Evolutionary conservation across 1,140 invertebrate species (phyloP).

Genomic region (Aleiodes sp.): DNA sequence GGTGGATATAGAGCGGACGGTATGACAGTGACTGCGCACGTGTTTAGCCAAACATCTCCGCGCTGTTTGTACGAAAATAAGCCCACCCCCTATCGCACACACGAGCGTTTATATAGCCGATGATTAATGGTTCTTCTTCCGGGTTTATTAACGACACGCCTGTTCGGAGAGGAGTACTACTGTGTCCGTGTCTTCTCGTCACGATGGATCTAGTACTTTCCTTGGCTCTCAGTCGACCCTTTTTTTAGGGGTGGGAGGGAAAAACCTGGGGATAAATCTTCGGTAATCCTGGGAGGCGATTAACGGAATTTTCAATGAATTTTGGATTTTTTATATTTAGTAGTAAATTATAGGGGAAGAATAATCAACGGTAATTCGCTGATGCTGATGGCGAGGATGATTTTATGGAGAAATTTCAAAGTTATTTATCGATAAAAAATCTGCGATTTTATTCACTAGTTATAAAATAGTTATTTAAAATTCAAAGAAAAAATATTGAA

Average conservation of each 20-base stretch:
- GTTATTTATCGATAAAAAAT: no score
- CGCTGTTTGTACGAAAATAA: slow-evolving; percentile 48
- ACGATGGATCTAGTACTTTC: slow-evolving; percentile 19
- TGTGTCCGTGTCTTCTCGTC: slow-evolving; percentile 34
- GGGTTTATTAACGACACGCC: slow-evolving; percentile 54
- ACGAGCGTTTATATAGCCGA: slow-evolving; percentile 51
- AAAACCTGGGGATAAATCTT: no score
- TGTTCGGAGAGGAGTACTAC: not conserved
- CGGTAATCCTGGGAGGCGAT: no score
- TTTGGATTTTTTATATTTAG: no score
- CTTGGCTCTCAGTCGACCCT: slow-evolving; percentile 12
- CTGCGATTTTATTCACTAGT: no score
- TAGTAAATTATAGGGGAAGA: no score
- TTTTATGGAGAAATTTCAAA: no score
- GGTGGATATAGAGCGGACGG: not conserved
- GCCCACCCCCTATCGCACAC: slow-evolving; percentile 28
- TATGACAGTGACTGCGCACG: slow-evolving; percentile 29
- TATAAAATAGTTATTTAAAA: no score
- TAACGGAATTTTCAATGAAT: no score
- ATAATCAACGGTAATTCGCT: no score
- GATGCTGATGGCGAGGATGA: no score
- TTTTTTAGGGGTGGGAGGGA: not conserved
- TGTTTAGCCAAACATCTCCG: slow-evolving; percentile 50
- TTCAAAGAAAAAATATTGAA: no score
- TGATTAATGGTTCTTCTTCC: slow-evolving; percentile 57